Evolutionary conservation across 1,140 invertebrate species (phyloP).

Genomic region (Whitmania pigra): DNA sequence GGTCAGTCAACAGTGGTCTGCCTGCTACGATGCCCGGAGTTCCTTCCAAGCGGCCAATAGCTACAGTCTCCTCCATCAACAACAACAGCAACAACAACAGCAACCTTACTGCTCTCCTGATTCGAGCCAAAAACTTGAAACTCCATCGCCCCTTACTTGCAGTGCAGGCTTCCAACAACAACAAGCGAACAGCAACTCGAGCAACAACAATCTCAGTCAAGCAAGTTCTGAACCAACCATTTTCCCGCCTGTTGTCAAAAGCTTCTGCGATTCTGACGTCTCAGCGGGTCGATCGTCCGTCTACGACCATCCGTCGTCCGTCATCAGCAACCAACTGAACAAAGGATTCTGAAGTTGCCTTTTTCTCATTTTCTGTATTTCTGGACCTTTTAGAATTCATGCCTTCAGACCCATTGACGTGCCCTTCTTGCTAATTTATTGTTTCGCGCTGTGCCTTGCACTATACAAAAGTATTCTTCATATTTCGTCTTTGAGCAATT

Average conservation of each 20-base stretch:
- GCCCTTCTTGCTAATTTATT: too few species aligned
- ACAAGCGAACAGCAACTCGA: background rate
- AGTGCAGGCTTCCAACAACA: background rate
- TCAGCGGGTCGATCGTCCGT: background rate
- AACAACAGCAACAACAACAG: conserved; percentile 9
- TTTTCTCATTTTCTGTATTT: too few species aligned
- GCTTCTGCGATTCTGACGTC: too few species aligned
- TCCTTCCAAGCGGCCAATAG: background rate
- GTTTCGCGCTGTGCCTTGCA: too few species aligned
- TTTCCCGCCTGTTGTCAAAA: too few species aligned
- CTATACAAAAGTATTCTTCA: too few species aligned
- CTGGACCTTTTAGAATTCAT: too few species aligned
- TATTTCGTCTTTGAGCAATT: too few species aligned
- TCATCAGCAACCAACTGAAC: conserved; percentile 5
- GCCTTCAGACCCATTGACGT: too few species aligned
- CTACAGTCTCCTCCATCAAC: background rate
- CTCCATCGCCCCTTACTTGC: too few species aligned
- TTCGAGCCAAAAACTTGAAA: too few species aligned
- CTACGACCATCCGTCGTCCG: background rate
- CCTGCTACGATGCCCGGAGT: background rate
- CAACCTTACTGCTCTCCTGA: background rate
- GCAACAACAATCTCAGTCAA: conserved; percentile 9
- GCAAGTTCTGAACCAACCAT: background rate
- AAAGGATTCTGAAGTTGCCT: background rate
- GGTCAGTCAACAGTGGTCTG: conserved; percentile 4